Evolutionary conservation across 2,113 vertebrate genomes (phyloP).

Genomic region (Pagrus major): DNA sequence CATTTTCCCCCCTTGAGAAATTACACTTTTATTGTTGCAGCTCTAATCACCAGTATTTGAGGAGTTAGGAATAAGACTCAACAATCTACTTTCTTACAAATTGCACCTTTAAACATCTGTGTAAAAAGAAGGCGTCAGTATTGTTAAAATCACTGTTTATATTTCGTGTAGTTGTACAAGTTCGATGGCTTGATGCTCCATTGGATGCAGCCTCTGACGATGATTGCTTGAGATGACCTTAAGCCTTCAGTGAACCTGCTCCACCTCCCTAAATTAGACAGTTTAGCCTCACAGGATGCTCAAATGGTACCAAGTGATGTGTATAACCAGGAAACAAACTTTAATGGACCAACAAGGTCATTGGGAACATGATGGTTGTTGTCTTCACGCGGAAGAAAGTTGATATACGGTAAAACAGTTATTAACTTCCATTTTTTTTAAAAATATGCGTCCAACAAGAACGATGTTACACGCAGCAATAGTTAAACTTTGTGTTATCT

Average conservation of each 20-base stretch:
- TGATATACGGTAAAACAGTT: background rate
- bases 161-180: background rate
- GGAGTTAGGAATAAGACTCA: too few species aligned
- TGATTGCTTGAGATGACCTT: background rate
- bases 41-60: too few species aligned
- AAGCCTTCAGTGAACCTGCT: background rate
- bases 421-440: background rate
- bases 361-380: background rate
- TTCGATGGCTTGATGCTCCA: background rate
- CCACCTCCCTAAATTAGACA: background rate
- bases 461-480: background rate
- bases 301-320: background rate
- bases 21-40: too few species aligned
- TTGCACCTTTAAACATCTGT: too few species aligned
- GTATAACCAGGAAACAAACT: background rate
- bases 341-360: background rate
- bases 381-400: slow-evolving; percentile 3
- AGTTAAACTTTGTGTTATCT: background rate
- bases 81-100: too few species aligned
- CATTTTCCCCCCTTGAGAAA: too few species aligned
- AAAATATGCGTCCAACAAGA: background rate
- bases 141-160: background rate
- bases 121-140: too few species aligned
- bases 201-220: rapidly evolving
- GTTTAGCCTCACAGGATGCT: background rate